A percentile compares a stretch with the other conserved stretches of the same genome.
Conservation (phyloP, 1,140 invertebrate species). For the Calycopis cecrops region DNA sequence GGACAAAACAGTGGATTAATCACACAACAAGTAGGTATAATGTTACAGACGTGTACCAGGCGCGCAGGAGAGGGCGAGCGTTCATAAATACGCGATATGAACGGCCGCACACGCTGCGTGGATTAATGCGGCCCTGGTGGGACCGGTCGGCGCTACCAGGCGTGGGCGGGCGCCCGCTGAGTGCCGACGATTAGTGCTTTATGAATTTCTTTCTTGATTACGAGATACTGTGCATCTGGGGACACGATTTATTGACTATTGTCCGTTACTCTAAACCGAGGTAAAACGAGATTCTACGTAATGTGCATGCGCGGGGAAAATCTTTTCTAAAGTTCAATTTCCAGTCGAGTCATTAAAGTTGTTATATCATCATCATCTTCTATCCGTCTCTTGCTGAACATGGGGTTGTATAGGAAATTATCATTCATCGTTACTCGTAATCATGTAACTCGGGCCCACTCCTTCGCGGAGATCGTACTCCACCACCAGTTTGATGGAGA, state of each 20-base stretch:
- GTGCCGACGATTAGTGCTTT: constrained; percentile 25
- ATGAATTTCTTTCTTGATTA: constrained; percentile 20
- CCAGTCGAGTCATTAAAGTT: too few species aligned
- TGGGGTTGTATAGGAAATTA: too few species aligned
- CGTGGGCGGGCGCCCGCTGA: constrained; percentile 36
- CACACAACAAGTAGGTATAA: constrained; percentile 46
- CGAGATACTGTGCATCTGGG: constrained; percentile 14
- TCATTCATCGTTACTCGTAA: too few species aligned
- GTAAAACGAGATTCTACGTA: too few species aligned
- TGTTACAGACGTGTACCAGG: constrained; percentile 50
- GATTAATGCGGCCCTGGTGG: constrained; percentile 49
- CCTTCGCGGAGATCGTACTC: too few species aligned
- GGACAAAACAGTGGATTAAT: constrained; percentile 47
- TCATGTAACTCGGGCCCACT: too few species aligned
- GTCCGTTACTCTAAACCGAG: neutral
- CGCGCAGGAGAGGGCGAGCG: constrained; percentile 44
- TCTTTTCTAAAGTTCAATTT: too few species aligned
- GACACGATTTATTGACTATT: neutral
- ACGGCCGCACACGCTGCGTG: constrained; percentile 52
- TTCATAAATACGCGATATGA: constrained; percentile 65
- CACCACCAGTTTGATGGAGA: too few species aligned
- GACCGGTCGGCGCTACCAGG: constrained; percentile 48
- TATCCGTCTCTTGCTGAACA: too few species aligned
- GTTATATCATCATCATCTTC: too few species aligned
- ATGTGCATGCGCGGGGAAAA: too few species aligned